Base-by-base conservation (phyloP, 2,888 invertebrate genomes). In the Tethea ocularis region DNA sequence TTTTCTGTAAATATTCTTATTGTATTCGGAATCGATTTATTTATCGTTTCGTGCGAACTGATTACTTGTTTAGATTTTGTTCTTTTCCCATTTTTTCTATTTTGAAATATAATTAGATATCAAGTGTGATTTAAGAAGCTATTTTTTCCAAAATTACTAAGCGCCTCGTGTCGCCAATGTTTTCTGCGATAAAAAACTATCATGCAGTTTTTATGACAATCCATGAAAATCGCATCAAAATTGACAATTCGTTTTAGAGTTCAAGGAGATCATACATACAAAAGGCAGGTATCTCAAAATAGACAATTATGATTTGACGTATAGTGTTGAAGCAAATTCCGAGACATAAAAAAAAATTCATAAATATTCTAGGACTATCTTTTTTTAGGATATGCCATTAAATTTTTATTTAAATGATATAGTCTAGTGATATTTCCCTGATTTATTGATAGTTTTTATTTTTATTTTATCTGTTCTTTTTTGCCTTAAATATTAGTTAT, bases 1-100 rank as follows among this genome's bases (percentile, higher is more conserved):
- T 26, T 58, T 41, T 53, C 46, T 29, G 33, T 33, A 8, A 29
- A 29, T 33, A 33, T 41, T 54, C 29, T 58, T 58, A 33, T 33
- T 54, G 17, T 15, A 58, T 54, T 41, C 46, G 22, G 29, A 46
- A 54, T 54, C 41, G 52, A 20, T 20, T 56, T 46, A 46, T 46
- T 56, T 20, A 46, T 46, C 3, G 10, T 20, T n/a, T 46, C 20
- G 20, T 10, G 46, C 20, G n/a, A 46, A 41, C 20, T 20, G 46
- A 46, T 46, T 46, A 20, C 10, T 46, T 46, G 38, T 20, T 13
- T 2, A 2, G 15, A 10, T 20, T 20, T 46, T 20, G 20, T 10
- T n/a, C n/a, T n/a, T n/a, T n/a, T n/a, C n/a, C n/a, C n/a, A 10
- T 38, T 46, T 10, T 46, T 46, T 8, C 10, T 2, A 46, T 20